Evolutionary conservation across 1,140 invertebrate species (phyloP).

Genomic region (Pachypeltis micranthus): DNA sequence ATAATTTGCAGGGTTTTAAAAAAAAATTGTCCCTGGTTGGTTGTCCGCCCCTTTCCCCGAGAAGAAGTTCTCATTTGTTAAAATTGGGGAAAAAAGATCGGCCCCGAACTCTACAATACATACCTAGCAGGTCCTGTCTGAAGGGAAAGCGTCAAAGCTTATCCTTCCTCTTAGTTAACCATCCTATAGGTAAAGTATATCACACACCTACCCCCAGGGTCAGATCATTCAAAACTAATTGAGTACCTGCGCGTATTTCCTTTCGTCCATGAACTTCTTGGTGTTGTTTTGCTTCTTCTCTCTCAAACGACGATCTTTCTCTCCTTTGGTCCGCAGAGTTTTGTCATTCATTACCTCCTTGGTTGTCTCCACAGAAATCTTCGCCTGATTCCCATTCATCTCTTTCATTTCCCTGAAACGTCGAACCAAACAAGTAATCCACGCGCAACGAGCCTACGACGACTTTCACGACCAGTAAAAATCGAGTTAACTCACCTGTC

Average conservation of each 20-base stretch:
- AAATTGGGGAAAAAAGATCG: too few species aligned
- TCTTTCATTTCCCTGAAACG: conserved; percentile 81
- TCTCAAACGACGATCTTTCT: conserved; percentile 81
- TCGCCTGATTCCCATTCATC: conserved; percentile 88
- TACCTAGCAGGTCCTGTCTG: too few species aligned
- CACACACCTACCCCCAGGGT: too few species aligned
- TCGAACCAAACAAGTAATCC: neutral
- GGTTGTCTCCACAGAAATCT: conserved; percentile 90
- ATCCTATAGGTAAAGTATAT: too few species aligned
- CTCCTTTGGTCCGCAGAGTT: conserved; percentile 91
- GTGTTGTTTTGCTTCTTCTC: conserved; percentile 99
- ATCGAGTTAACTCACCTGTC: conserved; percentile 52
- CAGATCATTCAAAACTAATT: too few species aligned
- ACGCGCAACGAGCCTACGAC: neutral
- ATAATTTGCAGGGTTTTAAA: too few species aligned
- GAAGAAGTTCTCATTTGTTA: too few species aligned
- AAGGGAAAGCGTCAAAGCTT: too few species aligned
- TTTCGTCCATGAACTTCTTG: conserved; percentile 97
- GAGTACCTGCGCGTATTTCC: conserved; percentile 54
- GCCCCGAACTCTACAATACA: too few species aligned
- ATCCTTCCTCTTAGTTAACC: too few species aligned
- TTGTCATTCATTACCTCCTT: conserved; percentile 93
- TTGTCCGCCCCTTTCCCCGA: too few species aligned
- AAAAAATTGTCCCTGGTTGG: too few species aligned
- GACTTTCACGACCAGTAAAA: neutral